Base-by-base conservation (phyloP, 2,888 invertebrate species). In the Gnatocerus cornutus region DNA sequence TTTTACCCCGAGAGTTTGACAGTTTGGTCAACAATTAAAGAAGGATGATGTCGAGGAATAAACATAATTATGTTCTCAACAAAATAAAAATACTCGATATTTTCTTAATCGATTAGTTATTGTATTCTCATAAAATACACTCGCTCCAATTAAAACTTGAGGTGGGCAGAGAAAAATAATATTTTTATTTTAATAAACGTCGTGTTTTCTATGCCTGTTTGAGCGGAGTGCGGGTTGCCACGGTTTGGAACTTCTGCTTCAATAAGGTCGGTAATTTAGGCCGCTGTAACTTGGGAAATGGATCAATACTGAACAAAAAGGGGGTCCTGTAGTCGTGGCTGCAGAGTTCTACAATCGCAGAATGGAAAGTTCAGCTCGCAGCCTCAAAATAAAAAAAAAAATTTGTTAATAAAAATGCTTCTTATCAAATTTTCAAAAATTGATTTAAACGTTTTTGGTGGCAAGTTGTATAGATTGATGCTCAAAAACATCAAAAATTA, bases 21-120 rank as follows among this genome's bases (percentile, higher is more conserved):
- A 39, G 21, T n/a, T 62, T 39, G 16, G 27, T 39, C 50, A 62
- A 62, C 59, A 59, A 46, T 46, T 30, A 58, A 59, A 3, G 12
- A 53, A 53, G 13, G 9, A 14, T 39, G 37, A 8, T 41, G 8
- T 37, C 33, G 14, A 33, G 27, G 43, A 14, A 8, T 55, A 37
- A 37, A 41, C 39, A 33, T 14, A 52, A 53, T 37, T 53, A 29
- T 41, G 39, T 39, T 10, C 21, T 56, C 12, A 56, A 43, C 27
- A 58, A 41, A 58, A 58, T 58, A 58, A 43, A 58, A 58, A 9
- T 46, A 12, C 12, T 43, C 21, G 8, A 9, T 1, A 46, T 16
- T 46, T 46, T 46, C 1, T 46, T 46, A 46, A 46, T 3, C 21
- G 16, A 46, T 46, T 46, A 14, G 16, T 6, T 16, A 46, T 16